Conservation (phyloP, 2,888 invertebrate species). For the Diogma glabrata region DNA sequence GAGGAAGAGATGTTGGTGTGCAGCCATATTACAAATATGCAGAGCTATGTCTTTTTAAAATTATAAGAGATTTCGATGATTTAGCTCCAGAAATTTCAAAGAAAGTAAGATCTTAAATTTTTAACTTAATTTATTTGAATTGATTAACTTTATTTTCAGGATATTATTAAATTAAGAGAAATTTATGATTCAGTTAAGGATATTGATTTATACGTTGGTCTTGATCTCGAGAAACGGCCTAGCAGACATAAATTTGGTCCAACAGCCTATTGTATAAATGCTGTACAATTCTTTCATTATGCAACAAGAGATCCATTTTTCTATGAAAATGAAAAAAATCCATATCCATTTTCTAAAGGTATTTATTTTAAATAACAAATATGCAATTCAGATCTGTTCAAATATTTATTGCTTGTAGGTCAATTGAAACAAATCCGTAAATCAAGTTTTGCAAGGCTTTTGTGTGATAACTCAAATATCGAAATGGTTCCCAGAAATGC, state of each 20-base stretch:
- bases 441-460: constrained; percentile 45
- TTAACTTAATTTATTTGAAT: no score
- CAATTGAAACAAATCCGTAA: constrained; percentile 53
- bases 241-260: constrained; percentile 54
- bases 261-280: constrained; percentile 61
- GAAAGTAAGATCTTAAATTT: no score
- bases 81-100: constrained; percentile 45
- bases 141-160: constrained; percentile 35
- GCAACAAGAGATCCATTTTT: constrained; percentile 60
- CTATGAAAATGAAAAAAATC: constrained; percentile 46
- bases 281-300: constrained; percentile 54
- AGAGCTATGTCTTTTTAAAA: constrained; percentile 50
- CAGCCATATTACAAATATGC: constrained; percentile 60
- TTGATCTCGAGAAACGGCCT: constrained; percentile 50
- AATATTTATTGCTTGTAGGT: no score
- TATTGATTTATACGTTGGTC: constrained; percentile 63
- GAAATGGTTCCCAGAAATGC: constrained; percentile 30
- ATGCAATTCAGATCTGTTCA: no score
- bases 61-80: constrained; percentile 48
- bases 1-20: constrained; percentile 60
- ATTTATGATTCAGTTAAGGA: constrained; percentile 38
- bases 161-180: constrained; percentile 39
- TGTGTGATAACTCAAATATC: constrained; percentile 56
- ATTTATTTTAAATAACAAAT: no score
- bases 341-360: constrained; percentile 12